Evolutionary conservation across 2,797 vertebrate species (phyloP), one percentile per base, ranked within the genome.

Genomic region (Sebastes matsubarae): DNA sequence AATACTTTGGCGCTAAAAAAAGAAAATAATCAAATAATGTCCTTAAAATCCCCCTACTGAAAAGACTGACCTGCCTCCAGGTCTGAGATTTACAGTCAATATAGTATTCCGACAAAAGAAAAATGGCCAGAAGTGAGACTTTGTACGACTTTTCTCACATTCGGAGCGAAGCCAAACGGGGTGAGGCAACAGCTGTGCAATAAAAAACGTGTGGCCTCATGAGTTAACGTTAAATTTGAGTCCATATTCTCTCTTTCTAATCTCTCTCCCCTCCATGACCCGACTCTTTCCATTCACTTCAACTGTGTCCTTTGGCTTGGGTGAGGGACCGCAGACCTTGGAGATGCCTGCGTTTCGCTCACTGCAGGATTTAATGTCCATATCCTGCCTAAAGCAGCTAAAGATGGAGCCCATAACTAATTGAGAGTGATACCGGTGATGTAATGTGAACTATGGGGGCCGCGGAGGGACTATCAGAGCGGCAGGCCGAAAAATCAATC

Each of bases 201-300:
- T 93, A 93, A 94, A 94, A 93, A 70, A 87, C 42, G 83, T 87
- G 90, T 88, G 88, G 90, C 87, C 90, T 92, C 87, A 85, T 89
- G 87, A 91, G 83, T 91, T 90, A 87, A 83, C 83, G 63, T 91
- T 87, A 87, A 91, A 90, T 84, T 75, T 71, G 60, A 90, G 77
- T 86, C 83, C 75, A 82, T 84, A 75, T 79, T 91, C 75, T 69
- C 60, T 69, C 77, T 54, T 83, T 85, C 75, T 89, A 84, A 91
- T 90, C 87, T 89, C 77, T 78, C 78, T 79, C 75, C 71, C 74
- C 72, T 82, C 82, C 36, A 59, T 25, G 79, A 86, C 79, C 81
- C 29, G 65, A 80, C 65, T 88, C 88, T 89, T 93, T 94, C 90
- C 92, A 82, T 86, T 80, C 84, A 72, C 80, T 87, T 90, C 76